These are phyloP conservation scores for Syrphus vitripennis DNA, from an alignment of 2,888 invertebrate species.

Conservation along the genomic window DNA sequence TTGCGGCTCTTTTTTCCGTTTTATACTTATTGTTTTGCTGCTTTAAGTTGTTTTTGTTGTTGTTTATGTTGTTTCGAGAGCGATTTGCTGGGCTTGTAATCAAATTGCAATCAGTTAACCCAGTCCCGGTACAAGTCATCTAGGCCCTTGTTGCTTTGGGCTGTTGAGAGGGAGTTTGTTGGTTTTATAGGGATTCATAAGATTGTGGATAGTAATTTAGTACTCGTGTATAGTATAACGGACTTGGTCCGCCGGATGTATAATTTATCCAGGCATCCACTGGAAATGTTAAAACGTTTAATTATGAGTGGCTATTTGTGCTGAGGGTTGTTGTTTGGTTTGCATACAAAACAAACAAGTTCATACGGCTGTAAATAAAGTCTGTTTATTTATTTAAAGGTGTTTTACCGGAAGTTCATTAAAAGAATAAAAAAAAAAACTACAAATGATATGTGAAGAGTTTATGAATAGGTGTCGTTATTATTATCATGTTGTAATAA, in stretches of 20 bases:
- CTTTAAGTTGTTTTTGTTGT: conserved; percentile 20
- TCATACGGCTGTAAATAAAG: not conserved
- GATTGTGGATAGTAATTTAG: conserved; percentile 37
- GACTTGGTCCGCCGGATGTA: conserved; percentile 36
- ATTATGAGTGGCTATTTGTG: conserved; percentile 23
- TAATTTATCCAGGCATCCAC: conserved; percentile 29
- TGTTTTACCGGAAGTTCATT: not conserved
- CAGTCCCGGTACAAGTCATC: not conserved
- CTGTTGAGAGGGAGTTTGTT: not conserved
- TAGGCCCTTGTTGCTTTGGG: not conserved
- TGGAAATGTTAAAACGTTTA: conserved; percentile 28
- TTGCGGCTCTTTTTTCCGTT: conserved; percentile 26
- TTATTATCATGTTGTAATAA: not conserved
- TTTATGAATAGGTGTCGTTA: not conserved
- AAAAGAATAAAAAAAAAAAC: not conserved
- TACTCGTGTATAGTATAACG: not conserved
- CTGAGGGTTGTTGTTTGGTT: conserved; percentile 17
- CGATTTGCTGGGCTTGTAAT: conserved; percentile 32
- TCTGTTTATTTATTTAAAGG: not conserved
- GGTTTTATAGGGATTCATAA: conserved; percentile 26
- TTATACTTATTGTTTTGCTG: not conserved
- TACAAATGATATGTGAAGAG: not conserved
- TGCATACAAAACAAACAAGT: not conserved
- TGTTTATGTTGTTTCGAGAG: not conserved
- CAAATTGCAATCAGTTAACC: conserved; percentile 62